A percentile compares a stretch with the other conserved stretches of the same genome.
These are phyloP conservation scores for Eulemur mongoz DNA, from an alignment of 2,797 vertebrate genomes.

Conservation along the genomic window DNA sequence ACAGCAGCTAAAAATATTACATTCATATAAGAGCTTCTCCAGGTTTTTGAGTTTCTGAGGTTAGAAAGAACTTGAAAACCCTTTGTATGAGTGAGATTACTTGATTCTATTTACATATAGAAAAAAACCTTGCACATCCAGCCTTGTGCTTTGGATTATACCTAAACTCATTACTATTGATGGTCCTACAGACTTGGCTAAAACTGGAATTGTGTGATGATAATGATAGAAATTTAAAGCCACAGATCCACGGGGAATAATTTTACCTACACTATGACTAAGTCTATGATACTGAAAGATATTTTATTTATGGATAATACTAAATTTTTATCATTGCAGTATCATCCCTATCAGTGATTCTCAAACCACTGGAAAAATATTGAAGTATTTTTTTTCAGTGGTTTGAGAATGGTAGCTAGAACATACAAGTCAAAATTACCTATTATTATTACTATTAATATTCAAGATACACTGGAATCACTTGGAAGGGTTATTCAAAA, in stretches of 20 bases:
- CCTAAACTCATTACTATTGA: neutral
- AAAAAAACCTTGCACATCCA: neutral
- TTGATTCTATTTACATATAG: slow-evolving; percentile 39
- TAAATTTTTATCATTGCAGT: slow-evolving; percentile 40
- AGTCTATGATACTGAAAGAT: neutral
- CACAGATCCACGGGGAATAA: neutral
- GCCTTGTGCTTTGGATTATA: neutral
- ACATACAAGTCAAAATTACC: neutral
- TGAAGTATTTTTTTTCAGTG: neutral
- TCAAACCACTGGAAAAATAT: slow-evolving; percentile 13
- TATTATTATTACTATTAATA: neutral
- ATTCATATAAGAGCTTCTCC: slow-evolving; percentile 27
- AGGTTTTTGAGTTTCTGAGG: slow-evolving; percentile 48
- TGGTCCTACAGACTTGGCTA: neutral
- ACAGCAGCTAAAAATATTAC: slow-evolving; percentile 73
- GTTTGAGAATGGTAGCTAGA: neutral
- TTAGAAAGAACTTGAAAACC: slow-evolving; percentile 43
- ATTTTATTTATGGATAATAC: slow-evolving; percentile 37
- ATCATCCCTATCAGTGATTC: neutral
- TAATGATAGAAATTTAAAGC: neutral
- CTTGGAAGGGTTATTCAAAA: neutral
- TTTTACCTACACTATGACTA: neutral
- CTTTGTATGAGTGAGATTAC: neutral
- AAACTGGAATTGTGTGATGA: neutral
- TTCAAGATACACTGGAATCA: neutral